Evolutionary conservation across 2,888 invertebrate genomes (phyloP).

Genomic region (Cataglyphis livida): DNA sequence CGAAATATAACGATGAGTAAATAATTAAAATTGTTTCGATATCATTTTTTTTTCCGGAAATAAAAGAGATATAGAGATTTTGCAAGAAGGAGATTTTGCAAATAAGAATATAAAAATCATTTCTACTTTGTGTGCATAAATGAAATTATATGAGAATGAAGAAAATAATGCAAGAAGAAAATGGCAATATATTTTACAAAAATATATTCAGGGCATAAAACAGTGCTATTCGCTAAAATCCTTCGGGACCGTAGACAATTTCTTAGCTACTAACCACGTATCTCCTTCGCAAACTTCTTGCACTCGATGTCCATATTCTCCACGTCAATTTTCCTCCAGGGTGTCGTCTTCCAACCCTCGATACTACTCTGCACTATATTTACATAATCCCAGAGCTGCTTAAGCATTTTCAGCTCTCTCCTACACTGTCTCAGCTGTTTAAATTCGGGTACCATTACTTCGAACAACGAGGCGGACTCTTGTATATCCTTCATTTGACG

Average conservation of each 20-base stretch:
- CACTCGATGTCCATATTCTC: conserved; percentile 99
- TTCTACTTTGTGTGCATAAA: neutral
- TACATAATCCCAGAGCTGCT: conserved; percentile 98
- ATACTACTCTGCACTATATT: conserved; percentile 96
- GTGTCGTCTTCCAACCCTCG: conserved; percentile 98
- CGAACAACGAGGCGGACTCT: conserved; percentile 96
- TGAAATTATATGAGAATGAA: neutral
- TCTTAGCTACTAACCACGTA: conserved; percentile 86
- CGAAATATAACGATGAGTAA: conserved; percentile 59
- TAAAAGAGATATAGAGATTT: neutral
- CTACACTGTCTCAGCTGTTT: conserved; percentile 96
- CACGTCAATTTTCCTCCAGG: conserved; percentile 98
- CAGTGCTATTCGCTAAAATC: conserved; percentile 9
- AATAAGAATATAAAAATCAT: neutral
- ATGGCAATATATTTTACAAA: conserved; percentile 16
- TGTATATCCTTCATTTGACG: conserved; percentile 94
- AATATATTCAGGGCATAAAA: conserved; percentile 20
- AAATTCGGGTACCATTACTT: conserved; percentile 97
- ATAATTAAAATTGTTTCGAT: conserved; percentile 10
- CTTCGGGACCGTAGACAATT: conserved; percentile 10
- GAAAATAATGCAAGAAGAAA: neutral
- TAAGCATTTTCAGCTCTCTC: conserved; percentile 94
- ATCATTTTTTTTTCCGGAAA: no score
- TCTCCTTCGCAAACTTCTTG: conserved; percentile 98
- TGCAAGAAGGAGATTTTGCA: neutral